Evolutionary conservation across 2,888 invertebrate genomes (phyloP).

Genomic region (Aspidapion aeneum): DNA sequence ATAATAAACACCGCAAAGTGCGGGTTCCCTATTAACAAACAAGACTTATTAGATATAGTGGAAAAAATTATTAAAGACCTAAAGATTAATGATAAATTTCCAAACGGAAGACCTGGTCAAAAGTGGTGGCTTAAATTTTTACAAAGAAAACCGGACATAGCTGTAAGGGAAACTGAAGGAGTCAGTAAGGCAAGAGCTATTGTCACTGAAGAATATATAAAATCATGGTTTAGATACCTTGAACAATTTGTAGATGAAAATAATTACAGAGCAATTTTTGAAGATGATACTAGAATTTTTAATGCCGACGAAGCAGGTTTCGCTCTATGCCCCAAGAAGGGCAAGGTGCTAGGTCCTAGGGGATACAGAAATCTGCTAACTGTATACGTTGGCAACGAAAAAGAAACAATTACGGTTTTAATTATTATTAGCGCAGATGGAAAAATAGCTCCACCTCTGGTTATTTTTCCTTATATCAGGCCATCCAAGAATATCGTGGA

Average conservation of each 20-base stretch:
- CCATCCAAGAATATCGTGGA: conserved; percentile 25
- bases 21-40: no score
- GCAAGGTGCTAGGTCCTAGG: conserved; percentile 23
- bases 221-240: conserved; percentile 36
- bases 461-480: conserved; percentile 27
- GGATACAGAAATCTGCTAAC: conserved; percentile 31
- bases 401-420: conserved; percentile 35
- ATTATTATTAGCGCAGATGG: conserved; percentile 24
- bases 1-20: no score
- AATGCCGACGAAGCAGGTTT: conserved; percentile 40
- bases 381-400: conserved; percentile 32
- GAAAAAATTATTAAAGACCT: no score
- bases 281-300: conserved; percentile 31
- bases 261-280: conserved; percentile 30
- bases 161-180: no score
- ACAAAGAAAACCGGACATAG: no score
- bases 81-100: no score
- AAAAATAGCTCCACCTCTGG: conserved; percentile 22
- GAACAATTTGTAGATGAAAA: conserved; percentile 28
- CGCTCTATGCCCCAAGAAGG: conserved; percentile 32
- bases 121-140: no score
- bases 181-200: conserved; percentile 32
- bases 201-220: conserved; percentile 34
- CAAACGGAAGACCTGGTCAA: no score
- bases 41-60: no score